Percentiles rank a stretch among this genome's conserved stretches.
Evolutionary conservation across 2,113 vertebrate species (phyloP).

Genomic region (Himantopus leucocephalus): DNA sequence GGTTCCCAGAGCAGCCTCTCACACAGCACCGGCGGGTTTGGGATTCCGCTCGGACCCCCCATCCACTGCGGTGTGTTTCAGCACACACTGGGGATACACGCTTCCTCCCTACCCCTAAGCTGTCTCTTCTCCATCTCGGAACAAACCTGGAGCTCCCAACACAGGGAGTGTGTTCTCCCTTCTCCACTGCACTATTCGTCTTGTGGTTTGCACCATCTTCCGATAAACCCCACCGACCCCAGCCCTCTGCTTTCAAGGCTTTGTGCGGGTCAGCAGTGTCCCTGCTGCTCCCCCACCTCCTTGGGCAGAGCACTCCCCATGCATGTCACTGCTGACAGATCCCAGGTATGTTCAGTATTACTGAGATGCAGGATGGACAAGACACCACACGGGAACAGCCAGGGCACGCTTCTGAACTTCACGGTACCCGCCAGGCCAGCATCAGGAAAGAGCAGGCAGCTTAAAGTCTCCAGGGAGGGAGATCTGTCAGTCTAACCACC

Average conservation of each 20-base stretch:
- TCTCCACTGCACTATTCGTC: background rate
- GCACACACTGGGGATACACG: rapidly evolving
- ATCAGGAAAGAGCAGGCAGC: background rate
- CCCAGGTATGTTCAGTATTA: background rate
- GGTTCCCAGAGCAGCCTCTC: too few species aligned
- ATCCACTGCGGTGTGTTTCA: rapidly evolving
- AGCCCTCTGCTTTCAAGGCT: background rate
- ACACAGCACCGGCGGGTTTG: rapidly evolving
- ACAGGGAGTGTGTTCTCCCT: rapidly evolving
- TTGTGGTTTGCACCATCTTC: background rate
- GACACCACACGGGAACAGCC: background rate
- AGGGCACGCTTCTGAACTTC: background rate
- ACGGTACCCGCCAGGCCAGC: background rate
- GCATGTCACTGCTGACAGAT: background rate
- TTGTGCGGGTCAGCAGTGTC: background rate
- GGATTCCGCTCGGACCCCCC: background rate
- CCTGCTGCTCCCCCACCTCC: background rate
- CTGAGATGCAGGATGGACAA: background rate
- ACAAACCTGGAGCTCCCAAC: background rate
- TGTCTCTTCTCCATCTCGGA: rapidly evolving
- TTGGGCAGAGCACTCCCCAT: background rate
- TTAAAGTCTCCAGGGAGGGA: too few species aligned
- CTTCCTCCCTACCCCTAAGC: background rate
- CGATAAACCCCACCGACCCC: background rate
- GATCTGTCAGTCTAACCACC: background rate